Conservation (phyloP, 2,113 vertebrate species). For the Ptychochromis oligacanthus region DNA sequence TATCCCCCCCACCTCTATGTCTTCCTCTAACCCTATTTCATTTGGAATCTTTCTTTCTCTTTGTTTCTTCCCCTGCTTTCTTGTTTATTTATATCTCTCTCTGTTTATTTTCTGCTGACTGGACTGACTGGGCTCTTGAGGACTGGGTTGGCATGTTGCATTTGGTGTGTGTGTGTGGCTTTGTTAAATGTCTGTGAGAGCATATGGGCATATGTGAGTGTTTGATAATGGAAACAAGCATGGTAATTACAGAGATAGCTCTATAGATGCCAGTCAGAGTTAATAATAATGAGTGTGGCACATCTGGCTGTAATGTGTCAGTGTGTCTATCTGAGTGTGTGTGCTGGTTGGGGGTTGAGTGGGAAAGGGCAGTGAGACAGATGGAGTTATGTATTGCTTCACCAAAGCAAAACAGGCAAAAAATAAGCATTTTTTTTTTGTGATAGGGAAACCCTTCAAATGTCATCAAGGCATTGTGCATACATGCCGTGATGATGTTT, state of each 20-base stretch:
- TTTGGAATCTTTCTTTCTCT: not conserved
- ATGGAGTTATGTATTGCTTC: not conserved
- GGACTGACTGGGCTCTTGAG: conserved; percentile 30
- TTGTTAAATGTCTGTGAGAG: conserved; percentile 30
- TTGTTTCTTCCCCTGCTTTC: not conserved
- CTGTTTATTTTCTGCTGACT: conserved; percentile 49
- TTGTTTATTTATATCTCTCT: conserved; percentile 4
- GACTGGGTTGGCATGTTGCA: conserved; percentile 35
- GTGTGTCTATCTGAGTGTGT: conserved; percentile 6
- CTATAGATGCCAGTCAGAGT: conserved; percentile 57
- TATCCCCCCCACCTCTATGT: not conserved
- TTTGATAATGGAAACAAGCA: conserved; percentile 62
- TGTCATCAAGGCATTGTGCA: not conserved
- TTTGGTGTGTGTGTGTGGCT: not conserved
- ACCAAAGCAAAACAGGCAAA: not conserved
- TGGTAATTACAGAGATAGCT: conserved; percentile 57
- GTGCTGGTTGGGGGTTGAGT: not conserved
- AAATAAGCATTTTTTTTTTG: not conserved
- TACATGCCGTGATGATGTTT: not conserved
- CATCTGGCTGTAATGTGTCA: conserved; percentile 54
- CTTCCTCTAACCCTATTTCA: not conserved
- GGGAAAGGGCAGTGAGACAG: not conserved
- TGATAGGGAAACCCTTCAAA: not conserved
- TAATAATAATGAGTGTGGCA: conserved; percentile 55
- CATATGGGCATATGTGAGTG: conserved; percentile 30